Evolutionary conservation across 2,113 vertebrate species (phyloP), one percentile per base, ranked within the genome.

Genomic region (Phaetusa simplex): DNA sequence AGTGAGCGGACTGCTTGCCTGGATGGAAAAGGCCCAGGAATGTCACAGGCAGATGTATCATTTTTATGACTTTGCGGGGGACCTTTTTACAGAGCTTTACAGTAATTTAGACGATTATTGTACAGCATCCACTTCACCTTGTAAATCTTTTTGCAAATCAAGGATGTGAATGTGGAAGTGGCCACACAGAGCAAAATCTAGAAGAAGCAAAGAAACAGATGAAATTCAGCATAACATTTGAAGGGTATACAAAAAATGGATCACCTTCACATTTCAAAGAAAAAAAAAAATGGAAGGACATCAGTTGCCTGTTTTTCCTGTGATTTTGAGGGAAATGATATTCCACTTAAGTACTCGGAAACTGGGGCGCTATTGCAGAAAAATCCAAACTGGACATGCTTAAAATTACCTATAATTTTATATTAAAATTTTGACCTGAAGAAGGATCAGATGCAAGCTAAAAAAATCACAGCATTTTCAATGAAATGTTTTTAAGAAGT

Each of bases 61-160:
- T 90, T 97, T 97, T 96, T 96, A 97, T 88, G 87, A 7, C 64
- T 90, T 96, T 90, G 58, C n/a, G 34, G 65, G 47, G 78, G 84
- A 95, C 49, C 36, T 73, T 90, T 88, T 78, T 24, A 53, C 42
- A 61, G 64, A 61, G 49, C 20, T 87, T 76, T 65, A 64, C 62
- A 45, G 55, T 43, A 47, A 59, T 82, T 86, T 66, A 61, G 74
- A 4, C 4, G 49, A 15, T 93, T 90, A 53, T 94, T 55, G 64
- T 61, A 23, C 18, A 34, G 27, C 72, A 80, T 52, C 84, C 36
- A 8, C 14, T 85, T 27, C 82, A 78, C 74, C 36, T 78, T 77
- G 78, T 89, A 96, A 94, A 92, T 94, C 66, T 93, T 38, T 82
- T 3, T 61, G 22, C 40, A 59, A 34, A 34, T 64, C 59, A 65